Base-by-base conservation (phyloP, 1,140 invertebrate genomes). In the Calosoma granatense region DNA sequence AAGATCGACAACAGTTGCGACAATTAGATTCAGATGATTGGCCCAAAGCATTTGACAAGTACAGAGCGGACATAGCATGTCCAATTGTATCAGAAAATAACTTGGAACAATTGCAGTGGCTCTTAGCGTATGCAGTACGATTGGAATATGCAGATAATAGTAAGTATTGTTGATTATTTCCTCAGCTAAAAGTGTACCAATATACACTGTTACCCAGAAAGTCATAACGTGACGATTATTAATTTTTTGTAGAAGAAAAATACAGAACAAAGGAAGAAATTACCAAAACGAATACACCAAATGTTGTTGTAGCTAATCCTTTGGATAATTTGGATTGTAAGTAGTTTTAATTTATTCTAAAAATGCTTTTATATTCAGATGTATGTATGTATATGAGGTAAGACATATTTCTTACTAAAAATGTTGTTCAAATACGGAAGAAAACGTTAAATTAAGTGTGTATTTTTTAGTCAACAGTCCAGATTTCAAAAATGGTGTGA, bases 321-420 rank as follows among this genome's bases (percentile, higher is more conserved):
- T 69, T 94, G 36, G 89, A 92, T 68, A 86, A 84, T 70, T 73
- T 94, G 47, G 83, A 94, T 68, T 93, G 89, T 92, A 79, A 84
- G 87, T 83, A 1, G 54, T 56, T 22, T n/a, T n/a, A n/a, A n/a
- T n/a, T n/a, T n/a, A n/a, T n/a, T n/a, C n/a, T n/a, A n/a, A n/a
- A n/a, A n/a, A n/a, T n/a, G n/a, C n/a, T n/a, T n/a, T n/a, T n/a
- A n/a, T n/a, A n/a, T n/a, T n/a, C n/a, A 54, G 22, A 1, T 43
- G 14, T 23, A 53, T 51, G 1, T 20, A 23, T 39, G 3, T 55
- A 41, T 17, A 20, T 58, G 1, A 51, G 52, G 39, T 52, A 55
- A 22, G 56, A 56, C 57, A 59, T 61, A 57, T 57, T 59, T 59
- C 6, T 53, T 65, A n/a, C n/a, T n/a, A n/a, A n/a, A n/a, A n/a